These are phyloP conservation scores for Lagodon rhomboides DNA, from an alignment of 2,797 vertebrate genomes.

Conservation along the genomic window DNA sequence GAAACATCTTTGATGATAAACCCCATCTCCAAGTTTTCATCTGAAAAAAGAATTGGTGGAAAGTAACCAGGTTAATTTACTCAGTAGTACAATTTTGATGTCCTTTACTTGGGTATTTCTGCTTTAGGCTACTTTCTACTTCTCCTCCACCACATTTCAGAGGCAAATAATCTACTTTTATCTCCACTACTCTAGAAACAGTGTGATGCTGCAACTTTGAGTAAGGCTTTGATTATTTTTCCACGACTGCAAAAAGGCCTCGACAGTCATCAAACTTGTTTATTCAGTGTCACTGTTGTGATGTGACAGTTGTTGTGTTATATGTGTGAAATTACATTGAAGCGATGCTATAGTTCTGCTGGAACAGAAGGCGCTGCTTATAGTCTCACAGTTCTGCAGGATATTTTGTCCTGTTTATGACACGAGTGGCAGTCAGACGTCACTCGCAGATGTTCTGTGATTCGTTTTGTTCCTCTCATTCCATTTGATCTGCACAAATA, in stretches of 20 bases:
- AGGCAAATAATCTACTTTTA: too few relatives aligned
- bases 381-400: background rate
- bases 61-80: too few relatives aligned
- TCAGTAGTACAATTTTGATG: too few relatives aligned
- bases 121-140: too few relatives aligned
- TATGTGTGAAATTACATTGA: conserved; percentile 3
- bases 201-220: too few relatives aligned
- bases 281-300: background rate
- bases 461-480: conserved; percentile 13
- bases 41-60: too few relatives aligned
- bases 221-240: too few relatives aligned
- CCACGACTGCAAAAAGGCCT: background rate
- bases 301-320: background rate
- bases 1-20: background rate
- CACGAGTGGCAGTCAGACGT: background rate
- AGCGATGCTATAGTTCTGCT: conserved; percentile 7
- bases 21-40: background rate
- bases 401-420: background rate
- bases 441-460: conserved; percentile 3
- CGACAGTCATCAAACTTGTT: background rate
- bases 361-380: conserved; percentile 11
- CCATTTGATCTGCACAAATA: conserved; percentile 5
- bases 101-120: too few relatives aligned
- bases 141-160: too few relatives aligned
- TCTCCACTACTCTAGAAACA: too few relatives aligned